phyloP scores from a whole-genome alignment of 1,140 invertebrate species.

The Pseudobourletiella spinata region DNA sequence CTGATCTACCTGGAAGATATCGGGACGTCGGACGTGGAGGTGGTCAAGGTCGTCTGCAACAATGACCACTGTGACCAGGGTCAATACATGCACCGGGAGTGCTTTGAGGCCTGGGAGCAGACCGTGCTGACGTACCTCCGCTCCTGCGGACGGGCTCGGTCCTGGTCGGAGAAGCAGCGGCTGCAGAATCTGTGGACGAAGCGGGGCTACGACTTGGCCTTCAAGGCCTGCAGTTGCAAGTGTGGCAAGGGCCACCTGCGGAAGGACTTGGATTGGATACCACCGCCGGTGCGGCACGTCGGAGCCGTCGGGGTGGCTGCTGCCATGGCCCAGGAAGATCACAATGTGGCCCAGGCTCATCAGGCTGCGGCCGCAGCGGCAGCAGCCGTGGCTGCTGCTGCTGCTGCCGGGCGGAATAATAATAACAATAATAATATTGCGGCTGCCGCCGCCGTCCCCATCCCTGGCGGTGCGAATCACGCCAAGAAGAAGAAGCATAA shows the following conservation, averaged over 20 bases:
- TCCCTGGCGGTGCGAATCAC: not conserved
- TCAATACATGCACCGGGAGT: slow-evolving; percentile 88
- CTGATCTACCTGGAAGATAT: slow-evolving; percentile 62
- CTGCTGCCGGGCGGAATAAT: not conserved
- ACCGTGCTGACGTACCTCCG: slow-evolving; percentile 77
- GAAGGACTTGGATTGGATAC: slow-evolving; percentile 86
- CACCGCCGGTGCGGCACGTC: slow-evolving; percentile 47
- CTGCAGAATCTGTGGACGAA: slow-evolving; percentile 95
- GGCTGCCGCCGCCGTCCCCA: slow-evolving; percentile 12
- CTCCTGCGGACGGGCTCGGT: slow-evolving; percentile 76
- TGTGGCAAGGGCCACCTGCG: slow-evolving; percentile 82
- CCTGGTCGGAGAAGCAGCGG: slow-evolving; percentile 87
- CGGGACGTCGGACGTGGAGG: slow-evolving; percentile 43
- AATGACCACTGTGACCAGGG: slow-evolving; percentile 81
- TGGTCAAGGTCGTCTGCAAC: slow-evolving; percentile 85
- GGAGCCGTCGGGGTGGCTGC: not conserved
- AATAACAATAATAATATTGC: slow-evolving; percentile 1
- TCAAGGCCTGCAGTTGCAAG: slow-evolving; percentile 68
- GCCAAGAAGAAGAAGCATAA: slow-evolving; percentile 43
- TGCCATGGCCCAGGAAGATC: not conserved
- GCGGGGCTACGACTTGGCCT: slow-evolving; percentile 65
- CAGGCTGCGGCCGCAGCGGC: slow-evolving; percentile 4
- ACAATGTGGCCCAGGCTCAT: not conserved
- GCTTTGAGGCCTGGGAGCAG: slow-evolving; percentile 89
- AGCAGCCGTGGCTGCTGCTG: not conserved